Base-by-base conservation (phyloP, 2,888 invertebrate species). In the Synergus umbraculus region DNA sequence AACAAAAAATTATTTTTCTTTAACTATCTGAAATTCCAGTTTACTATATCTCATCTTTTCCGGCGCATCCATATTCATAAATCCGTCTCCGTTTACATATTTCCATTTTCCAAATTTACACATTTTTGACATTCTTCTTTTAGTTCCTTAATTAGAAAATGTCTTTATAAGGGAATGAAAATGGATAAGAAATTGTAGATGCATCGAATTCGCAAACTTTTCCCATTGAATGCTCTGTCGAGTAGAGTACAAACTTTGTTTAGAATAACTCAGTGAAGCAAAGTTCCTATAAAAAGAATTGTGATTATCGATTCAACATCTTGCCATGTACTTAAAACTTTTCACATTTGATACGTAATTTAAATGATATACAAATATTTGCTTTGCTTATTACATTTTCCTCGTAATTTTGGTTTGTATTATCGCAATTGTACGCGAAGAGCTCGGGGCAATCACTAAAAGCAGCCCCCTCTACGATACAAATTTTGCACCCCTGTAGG, bases 401-500 rank as follows among this genome's bases (percentile, higher is more conserved):
- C 58, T n/a, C 2, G 12, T 10, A 22, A 60, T 22, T 60, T 60
- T 29, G 37, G 37, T 73, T 43, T 46, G 46, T 12, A 46, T 13
- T 13, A 13, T 54, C 37, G 41, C 37, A 65, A 76, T 54, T 76
- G 69, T 58, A 64, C 73, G 77, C 22, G 67, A 44, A 58, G 29
- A n/a, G 86, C 79, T 88, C 78, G 82, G 79, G 84, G 82, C 88
- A 73, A 37, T 86, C 86, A 79, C 87, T 87, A 82, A 83, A 80
- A 44, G 46, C 86, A 81, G 81, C 82, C 82, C 58, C 63, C 18
- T 65, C 79, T 85, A 13, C 49, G n/a, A 54, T 49, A 73, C n/a
- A 54, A 87, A 86, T 86, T 87, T 86, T 82, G 85, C 86, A 82
- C 85, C 85, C 85, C 77, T 83, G 80, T 77, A 84, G 80, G 83